A percentile compares a stretch with the other conserved stretches of the same genome.
Conservation (phyloP, 2,113 vertebrate species). For the Prunella fulvescens region DNA sequence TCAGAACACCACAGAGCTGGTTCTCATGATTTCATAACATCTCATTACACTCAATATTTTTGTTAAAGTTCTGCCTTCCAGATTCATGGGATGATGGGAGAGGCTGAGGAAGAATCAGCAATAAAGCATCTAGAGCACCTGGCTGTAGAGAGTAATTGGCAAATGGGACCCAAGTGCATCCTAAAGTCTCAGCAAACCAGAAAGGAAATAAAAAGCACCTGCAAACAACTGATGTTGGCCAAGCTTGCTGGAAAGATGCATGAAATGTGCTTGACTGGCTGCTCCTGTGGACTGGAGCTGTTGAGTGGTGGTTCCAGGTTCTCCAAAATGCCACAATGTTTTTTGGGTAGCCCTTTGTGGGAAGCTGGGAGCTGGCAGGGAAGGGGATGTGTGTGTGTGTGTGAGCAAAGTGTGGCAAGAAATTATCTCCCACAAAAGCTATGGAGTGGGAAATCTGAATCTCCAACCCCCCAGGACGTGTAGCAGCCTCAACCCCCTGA, state of each 20-base stretch:
- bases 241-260: neutral
- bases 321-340: neutral
- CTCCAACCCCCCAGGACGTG: neutral
- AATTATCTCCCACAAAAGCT: neutral
- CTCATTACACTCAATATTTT: neutral
- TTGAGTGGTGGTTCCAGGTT: neutral
- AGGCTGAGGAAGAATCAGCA: neutral
- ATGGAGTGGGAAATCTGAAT: neutral
- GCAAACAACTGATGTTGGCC: neutral
- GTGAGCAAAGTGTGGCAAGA: neutral
- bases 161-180: neutral
- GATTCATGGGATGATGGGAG: neutral
- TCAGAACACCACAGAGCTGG: neutral
- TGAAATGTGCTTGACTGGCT: neutral
- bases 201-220: slow-evolving; percentile 27
- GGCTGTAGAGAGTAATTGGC: neutral
- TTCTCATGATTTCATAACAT: neutral
- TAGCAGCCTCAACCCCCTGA: neutral
- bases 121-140: neutral
- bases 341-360: neutral
- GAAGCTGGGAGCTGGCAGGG: neutral
- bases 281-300: neutral
- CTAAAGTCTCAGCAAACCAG: slow-evolving; percentile 2
- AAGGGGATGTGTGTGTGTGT: neutral
- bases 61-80: neutral